phyloP scores from a whole-genome alignment of 1,140 invertebrate genomes.

The Cotesia chilonis region DNA sequence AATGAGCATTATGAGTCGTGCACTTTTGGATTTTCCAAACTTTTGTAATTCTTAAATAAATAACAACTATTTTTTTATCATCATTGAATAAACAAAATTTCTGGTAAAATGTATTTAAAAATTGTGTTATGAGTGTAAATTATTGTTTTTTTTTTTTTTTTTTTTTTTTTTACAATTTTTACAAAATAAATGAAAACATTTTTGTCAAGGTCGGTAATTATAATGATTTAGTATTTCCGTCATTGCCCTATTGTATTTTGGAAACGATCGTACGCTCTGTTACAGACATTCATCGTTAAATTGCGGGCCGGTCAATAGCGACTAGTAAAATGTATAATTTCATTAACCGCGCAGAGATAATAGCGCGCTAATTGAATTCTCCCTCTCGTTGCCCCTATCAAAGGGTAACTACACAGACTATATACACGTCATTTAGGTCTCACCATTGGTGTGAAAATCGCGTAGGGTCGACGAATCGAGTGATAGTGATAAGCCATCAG shows the following conservation, averaged over 20 bases:
- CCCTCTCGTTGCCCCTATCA: conserved; percentile 9
- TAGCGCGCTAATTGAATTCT: conserved; percentile 36
- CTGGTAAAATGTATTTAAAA: too few species aligned
- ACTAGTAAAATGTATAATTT: conserved; percentile 34
- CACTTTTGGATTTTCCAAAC: too few species aligned
- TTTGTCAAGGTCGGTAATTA: neutral
- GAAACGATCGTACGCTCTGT: conserved; percentile 1
- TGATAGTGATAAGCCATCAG: neutral
- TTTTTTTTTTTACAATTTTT: too few species aligned
- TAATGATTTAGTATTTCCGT: neutral
- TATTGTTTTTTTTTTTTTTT: too few species aligned
- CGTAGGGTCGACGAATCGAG: conserved; percentile 10
- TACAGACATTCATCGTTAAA: conserved; percentile 14
- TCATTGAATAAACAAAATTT: too few species aligned
- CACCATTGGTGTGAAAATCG: neutral
- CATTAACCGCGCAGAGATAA: conserved; percentile 33
- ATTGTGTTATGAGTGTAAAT: too few species aligned
- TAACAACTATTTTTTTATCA: too few species aligned
- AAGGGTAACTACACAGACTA: conserved; percentile 5
- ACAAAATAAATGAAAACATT: neutral
- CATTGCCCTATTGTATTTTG: neutral
- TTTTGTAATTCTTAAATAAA: too few species aligned
- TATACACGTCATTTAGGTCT: conserved; percentile 1
- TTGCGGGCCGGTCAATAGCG: conserved; percentile 12
- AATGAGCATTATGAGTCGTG: too few species aligned